Conservation (phyloP, 2,113 vertebrate species). For the Bubo scandiacus region DNA sequence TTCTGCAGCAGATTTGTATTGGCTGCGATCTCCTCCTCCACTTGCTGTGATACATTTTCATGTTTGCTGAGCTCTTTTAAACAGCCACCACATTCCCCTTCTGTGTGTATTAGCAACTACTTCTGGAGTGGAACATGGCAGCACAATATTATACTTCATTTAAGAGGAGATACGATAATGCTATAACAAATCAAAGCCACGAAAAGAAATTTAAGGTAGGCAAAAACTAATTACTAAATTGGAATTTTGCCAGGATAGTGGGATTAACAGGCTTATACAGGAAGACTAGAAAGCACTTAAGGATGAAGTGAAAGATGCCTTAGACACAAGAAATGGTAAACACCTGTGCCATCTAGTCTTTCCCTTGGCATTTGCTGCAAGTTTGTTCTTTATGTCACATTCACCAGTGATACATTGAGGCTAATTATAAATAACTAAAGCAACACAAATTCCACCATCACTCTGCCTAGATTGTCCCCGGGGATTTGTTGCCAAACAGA, state of each 20-base stretch:
- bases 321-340: neutral
- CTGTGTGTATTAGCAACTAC: slow-evolving; percentile 48
- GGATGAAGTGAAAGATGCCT: slow-evolving; percentile 10
- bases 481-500: neutral
- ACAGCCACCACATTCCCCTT: slow-evolving; percentile 52
- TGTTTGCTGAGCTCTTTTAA: slow-evolving; percentile 56
- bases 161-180: neutral
- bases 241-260: slow-evolving; percentile 20
- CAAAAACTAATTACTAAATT: slow-evolving; percentile 21
- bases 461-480: neutral
- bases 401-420: neutral
- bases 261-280: neutral
- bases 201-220: slow-evolving; percentile 17
- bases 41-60: slow-evolving; percentile 51
- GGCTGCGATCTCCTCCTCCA: slow-evolving; percentile 40
- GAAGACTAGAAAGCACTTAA: neutral
- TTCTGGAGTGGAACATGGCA: slow-evolving; percentile 51
- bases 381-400: neutral
- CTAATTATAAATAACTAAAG: neutral
- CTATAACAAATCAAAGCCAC: neutral
- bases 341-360: neutral
- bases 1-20: slow-evolving; percentile 62
- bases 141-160: slow-evolving; percentile 21
- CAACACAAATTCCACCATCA: neutral
- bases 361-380: neutral